A percentile compares a stretch with the other conserved stretches of the same genome.
phyloP scores from a whole-genome alignment of 1,140 invertebrate species.

The Plectus sambesii region DNA sequence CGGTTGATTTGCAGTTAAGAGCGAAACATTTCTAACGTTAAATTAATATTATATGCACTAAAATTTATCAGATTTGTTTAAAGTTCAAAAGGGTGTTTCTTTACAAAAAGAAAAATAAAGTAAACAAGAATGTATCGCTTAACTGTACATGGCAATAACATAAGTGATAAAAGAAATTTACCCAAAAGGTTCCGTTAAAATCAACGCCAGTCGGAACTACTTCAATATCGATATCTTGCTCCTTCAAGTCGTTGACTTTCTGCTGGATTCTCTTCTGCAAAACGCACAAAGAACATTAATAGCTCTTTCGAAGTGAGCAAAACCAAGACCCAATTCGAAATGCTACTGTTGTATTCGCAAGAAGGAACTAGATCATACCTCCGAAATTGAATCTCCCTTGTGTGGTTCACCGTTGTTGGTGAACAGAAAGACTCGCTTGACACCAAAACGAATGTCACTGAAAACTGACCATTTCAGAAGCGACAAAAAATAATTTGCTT shows the following conservation, averaged over 20 bases:
- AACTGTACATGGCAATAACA: too few species aligned
- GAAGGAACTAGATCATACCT: not conserved
- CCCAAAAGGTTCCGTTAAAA: not conserved
- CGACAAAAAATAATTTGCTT: not conserved
- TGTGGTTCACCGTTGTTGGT: not conserved
- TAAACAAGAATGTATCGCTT: too few species aligned
- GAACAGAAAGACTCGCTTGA: not conserved
- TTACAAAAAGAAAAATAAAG: too few species aligned
- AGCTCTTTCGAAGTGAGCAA: too few species aligned
- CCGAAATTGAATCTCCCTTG: not conserved
- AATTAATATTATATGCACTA: too few species aligned
- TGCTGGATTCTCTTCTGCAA: not conserved
- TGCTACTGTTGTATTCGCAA: too few species aligned
- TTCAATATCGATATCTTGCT: not conserved
- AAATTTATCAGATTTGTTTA: too few species aligned
- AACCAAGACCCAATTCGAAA: too few species aligned
- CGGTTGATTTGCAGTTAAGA: too few species aligned
- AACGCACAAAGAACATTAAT: not conserved
- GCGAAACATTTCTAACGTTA: too few species aligned
- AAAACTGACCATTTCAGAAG: not conserved
- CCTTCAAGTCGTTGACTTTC: not conserved
- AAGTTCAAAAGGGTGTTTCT: too few species aligned
- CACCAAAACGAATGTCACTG: not conserved
- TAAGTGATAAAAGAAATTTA: not conserved
- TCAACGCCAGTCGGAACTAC: not conserved